Conservation (phyloP, 23 tunicate genomes). For the Trididemnum nubilum region DNA sequence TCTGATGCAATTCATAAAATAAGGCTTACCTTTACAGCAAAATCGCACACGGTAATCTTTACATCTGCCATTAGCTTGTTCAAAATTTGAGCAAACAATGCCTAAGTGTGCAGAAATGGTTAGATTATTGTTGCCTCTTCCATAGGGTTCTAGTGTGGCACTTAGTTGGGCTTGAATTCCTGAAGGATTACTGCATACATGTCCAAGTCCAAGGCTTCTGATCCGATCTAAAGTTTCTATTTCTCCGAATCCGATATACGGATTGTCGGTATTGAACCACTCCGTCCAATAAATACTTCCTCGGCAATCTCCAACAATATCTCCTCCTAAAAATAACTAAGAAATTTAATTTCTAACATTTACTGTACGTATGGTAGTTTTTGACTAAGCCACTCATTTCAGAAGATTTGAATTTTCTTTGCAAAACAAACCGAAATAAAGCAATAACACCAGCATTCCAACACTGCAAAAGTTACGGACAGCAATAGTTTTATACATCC, state of each 20-base stretch:
- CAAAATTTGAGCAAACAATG: slow-evolving; percentile 38
- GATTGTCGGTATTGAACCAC: slow-evolving; percentile 49
- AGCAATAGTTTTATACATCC: no score
- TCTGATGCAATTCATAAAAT: no score
- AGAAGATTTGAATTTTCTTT: no score
- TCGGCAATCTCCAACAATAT: slow-evolving; percentile 34
- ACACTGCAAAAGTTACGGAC: no score
- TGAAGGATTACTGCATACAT: slow-evolving; percentile 39
- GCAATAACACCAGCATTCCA: no score
- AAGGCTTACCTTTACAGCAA: slow-evolving; percentile 65
- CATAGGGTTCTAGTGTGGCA: slow-evolving; percentile 17
- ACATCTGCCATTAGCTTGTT: slow-evolving; percentile 39
- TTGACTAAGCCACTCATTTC: background rate
- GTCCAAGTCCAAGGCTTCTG: background rate
- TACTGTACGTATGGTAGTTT: background rate
- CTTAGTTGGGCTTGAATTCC: slow-evolving; percentile 52
- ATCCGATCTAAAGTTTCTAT: slow-evolving; percentile 30
- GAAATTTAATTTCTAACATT: background rate
- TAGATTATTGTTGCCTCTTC: slow-evolving; percentile 26
- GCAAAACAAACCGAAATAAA: no score
- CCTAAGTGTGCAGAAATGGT: slow-evolving; percentile 35
- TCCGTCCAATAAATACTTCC: slow-evolving; percentile 37
- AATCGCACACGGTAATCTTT: slow-evolving; percentile 65
- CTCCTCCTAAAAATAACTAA: slow-evolving; percentile 14
- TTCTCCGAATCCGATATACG: slow-evolving; percentile 35